A percentile compares a stretch with the other conserved stretches of the same genome.
These are phyloP conservation scores for Myathropa florea DNA, from an alignment of 2,888 invertebrate genomes.

Conservation along the genomic window DNA sequence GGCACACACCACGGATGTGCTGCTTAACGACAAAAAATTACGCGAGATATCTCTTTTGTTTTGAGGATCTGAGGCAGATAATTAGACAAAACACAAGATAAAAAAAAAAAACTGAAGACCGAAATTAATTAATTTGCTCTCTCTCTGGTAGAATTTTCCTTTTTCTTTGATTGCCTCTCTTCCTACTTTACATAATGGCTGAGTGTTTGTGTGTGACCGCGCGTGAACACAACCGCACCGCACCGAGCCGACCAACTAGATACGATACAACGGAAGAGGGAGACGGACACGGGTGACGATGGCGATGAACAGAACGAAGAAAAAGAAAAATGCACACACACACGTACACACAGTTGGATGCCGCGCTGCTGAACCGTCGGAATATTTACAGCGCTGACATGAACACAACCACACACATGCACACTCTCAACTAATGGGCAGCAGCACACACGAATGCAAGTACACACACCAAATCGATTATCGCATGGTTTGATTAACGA, in stretches of 20 bases:
- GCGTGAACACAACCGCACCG: conserved; percentile 66
- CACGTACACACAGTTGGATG: conserved; percentile 42
- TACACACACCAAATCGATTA: conserved; percentile 72
- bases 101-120: conserved; percentile 14
- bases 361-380: conserved; percentile 52
- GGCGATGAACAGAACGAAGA: background rate
- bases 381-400: conserved; percentile 36
- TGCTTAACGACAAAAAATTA: background rate
- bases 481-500: conserved; percentile 73
- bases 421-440: background rate
- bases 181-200: conserved; percentile 69
- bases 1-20: background rate
- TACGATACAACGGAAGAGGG: conserved; percentile 19
- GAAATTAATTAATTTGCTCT: conserved; percentile 22
- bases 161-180: conserved; percentile 59
- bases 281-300: conserved; percentile 2
- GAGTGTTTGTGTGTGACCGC: conserved; percentile 73
- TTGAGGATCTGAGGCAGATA: conserved; percentile 5
- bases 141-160: conserved; percentile 53
- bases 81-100: background rate
- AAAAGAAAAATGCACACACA: conserved; percentile 31
- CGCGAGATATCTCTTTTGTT: conserved; percentile 24
- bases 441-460: conserved; percentile 39
- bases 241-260: conserved; percentile 5
- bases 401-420: conserved; percentile 20